Conservation (phyloP, 1,140 invertebrate genomes). For the Theocolax elegans region DNA sequence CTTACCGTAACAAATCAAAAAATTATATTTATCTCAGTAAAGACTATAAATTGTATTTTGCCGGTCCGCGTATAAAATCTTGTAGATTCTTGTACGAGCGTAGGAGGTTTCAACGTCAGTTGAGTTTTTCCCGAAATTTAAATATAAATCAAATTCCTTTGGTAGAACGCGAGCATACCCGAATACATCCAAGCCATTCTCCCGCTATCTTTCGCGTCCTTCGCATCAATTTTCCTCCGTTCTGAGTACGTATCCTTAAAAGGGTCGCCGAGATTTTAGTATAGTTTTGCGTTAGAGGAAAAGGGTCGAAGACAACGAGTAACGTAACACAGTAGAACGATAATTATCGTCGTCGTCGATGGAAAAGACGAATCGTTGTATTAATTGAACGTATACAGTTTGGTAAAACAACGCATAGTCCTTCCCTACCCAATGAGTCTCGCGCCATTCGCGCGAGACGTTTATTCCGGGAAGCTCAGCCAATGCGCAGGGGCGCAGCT, state of each 20-base stretch:
- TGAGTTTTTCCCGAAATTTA: neutral
- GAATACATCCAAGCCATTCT: neutral
- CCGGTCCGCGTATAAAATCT: no score
- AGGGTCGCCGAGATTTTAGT: no score
- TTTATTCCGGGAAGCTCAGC: slow-evolving; percentile 3
- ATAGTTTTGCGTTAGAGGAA: neutral
- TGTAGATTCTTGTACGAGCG: no score
- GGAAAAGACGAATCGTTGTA: neutral
- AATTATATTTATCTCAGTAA: no score
- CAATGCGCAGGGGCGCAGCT: no score
- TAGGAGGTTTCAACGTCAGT: no score
- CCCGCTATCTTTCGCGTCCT: neutral
- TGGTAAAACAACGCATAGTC: no score
- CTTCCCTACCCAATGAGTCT: no score
- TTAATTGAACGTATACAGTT: slow-evolving; percentile 42
- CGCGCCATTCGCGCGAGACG: slow-evolving; percentile 33
- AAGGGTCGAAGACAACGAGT: no score
- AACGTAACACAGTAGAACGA: neutral
- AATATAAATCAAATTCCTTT: neutral
- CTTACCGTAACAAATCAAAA: no score
- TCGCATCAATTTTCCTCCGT: neutral
- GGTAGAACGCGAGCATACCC: neutral
- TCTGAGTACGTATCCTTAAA: neutral
- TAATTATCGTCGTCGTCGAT: slow-evolving; percentile 17
- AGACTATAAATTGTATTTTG: no score